Conservation (phyloP, 2,113 vertebrate species). For the Psammodynastes pulverulentus region DNA sequence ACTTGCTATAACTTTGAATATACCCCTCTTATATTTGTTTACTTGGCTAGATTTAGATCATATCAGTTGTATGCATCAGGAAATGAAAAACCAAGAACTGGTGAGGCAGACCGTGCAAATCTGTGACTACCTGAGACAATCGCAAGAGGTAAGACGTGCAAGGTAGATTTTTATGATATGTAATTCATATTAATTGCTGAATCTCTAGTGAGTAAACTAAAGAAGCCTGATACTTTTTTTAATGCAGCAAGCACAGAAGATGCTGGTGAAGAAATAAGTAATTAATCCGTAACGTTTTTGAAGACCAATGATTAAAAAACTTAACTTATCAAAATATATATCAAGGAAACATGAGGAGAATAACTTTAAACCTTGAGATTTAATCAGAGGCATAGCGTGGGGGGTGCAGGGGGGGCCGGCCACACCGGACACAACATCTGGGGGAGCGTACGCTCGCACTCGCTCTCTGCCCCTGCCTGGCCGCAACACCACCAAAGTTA, state of each 20-base stretch:
- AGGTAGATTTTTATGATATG: background rate
- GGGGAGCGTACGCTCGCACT: too few relatives aligned
- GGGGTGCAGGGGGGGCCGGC: too few relatives aligned
- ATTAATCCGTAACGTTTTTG: slow-evolving; percentile 23
- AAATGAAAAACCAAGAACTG: slow-evolving; percentile 60
- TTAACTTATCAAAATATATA: slow-evolving; percentile 20
- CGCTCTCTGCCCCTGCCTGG: too few relatives aligned
- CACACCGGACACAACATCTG: too few relatives aligned
- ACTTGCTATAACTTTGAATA: background rate
- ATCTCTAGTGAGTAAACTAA: background rate
- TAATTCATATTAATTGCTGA: background rate
- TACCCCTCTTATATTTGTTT: background rate
- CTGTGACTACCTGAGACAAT: slow-evolving; percentile 60
- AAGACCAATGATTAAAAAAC: slow-evolving; percentile 18
- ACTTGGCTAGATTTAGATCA: slow-evolving; percentile 78
- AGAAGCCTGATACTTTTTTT: slow-evolving; percentile 9
- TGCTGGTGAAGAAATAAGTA: background rate
- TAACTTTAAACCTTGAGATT: background rate
- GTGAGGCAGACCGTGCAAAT: slow-evolving; percentile 47
- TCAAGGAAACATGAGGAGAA: slow-evolving; percentile 9
- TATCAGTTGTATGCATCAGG: slow-evolving; percentile 69
- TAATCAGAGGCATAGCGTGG: too few relatives aligned
- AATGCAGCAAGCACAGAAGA: background rate
- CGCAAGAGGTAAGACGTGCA: slow-evolving; percentile 64
- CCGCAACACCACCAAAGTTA: too few relatives aligned